These are phyloP conservation scores for Tetramorium alpestre DNA, from an alignment of 1,140 invertebrate genomes.

Conservation along the genomic window DNA sequence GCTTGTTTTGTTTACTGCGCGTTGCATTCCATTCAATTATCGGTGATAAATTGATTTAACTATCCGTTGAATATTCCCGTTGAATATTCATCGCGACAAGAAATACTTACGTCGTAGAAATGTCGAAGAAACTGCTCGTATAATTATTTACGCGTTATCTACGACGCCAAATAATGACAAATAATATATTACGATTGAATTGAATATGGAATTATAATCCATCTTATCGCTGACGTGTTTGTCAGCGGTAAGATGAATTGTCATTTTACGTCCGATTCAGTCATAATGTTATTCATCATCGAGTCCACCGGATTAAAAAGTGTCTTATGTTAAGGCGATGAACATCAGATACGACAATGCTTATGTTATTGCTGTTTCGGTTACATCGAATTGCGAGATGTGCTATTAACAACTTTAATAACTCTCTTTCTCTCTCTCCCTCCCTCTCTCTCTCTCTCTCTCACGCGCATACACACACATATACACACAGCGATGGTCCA, in stretches of 20 bases:
- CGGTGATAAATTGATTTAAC: slow-evolving; percentile 22
- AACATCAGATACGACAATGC: neutral
- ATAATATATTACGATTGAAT: slow-evolving; percentile 35
- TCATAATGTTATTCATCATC: neutral
- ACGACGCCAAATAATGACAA: neutral
- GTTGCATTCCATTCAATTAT: neutral
- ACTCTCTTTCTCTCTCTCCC: neutral
- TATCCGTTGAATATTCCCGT: neutral
- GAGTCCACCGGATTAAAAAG: neutral
- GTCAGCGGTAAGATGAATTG: neutral
- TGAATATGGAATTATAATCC: slow-evolving; percentile 16
- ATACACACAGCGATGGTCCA: neutral
- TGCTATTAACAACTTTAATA: slow-evolving; percentile 25
- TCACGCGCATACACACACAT: no score
- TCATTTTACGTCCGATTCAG: neutral
- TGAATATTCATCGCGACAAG: neutral
- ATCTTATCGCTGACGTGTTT: slow-evolving; percentile 12
- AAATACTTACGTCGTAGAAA: neutral
- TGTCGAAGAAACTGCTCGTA: neutral
- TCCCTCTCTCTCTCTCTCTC: neutral
- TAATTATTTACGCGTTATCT: slow-evolving; percentile 14
- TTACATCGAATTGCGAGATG: neutral
- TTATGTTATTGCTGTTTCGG: neutral
- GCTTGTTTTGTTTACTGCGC: neutral
- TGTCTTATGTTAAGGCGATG: neutral